Evolutionary conservation across 1,140 invertebrate genomes (phyloP), one percentile per base, ranked within the genome.

Genomic region (Phymorhynchus buccinoides): DNA sequence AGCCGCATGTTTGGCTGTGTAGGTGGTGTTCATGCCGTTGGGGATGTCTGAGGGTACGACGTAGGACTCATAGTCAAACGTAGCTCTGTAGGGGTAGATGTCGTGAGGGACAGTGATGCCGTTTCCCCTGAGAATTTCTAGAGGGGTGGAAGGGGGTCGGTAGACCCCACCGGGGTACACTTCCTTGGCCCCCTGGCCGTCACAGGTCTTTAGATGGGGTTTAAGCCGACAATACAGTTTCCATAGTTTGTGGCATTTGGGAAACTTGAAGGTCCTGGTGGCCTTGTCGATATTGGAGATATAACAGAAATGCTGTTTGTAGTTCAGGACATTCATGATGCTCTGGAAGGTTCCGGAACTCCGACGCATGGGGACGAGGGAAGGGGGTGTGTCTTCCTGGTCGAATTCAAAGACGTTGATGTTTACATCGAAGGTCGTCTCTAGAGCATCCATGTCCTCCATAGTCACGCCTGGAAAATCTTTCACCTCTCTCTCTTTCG

Each of bases 41-140:
- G 78, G 42, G 30, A 80, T 32, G 27, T 48, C 12, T 1, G 42
- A 48, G 2, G 6, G 41, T 0, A 48, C 78, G n/a, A 80, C 16
- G 30, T 80, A 80, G 27, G 39, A 32, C 41, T 80, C 78, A 14
- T 39, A 39, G 35, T 78, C 75, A 14, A 35, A 78, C 35, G 75
- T 78, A 1, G 75, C 75, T n/a, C 30, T 39, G 41, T 18, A 39
- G 48, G 14, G 78, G 78, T 18, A 80, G 39, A 44, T 9, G n/a
- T 30, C 14, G 12, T 18, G 6, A 27, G 18, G 4, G 30, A 27
- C 78, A 4, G 22, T 12, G 9, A 80, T 16, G n/a, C 78, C 78
- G 42, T 80, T 44, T 0, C 9, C 1, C 30, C 27, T 2, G 4
- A 80, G 44, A 22, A 44, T 42, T 44, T 80, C 78, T 18, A 80